Base-by-base conservation (phyloP, 2,888 invertebrate species). In the Carcina quercana region DNA sequence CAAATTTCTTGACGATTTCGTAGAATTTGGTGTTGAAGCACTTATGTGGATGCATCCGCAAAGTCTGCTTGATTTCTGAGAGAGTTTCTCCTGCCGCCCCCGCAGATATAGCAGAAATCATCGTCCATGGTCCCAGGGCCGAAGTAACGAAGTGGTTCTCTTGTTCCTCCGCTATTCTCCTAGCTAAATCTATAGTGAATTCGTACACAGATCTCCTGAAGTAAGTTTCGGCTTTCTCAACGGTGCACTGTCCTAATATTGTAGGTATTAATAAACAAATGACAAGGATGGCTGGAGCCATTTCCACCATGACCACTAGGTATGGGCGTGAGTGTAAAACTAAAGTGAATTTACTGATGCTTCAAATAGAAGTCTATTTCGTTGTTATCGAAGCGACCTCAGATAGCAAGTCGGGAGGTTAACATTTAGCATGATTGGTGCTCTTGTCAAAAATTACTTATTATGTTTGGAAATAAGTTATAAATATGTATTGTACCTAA, bases 101-200 rank as follows among this genome's bases (percentile, higher is more conserved):
- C 1, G 72, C 49, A 0, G 76, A 68, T 0, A 70, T 35, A 0
- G 61, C 49, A 0, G 79, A 47, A 2, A 83, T 43, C 3, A 83
- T 42, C 0, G 64, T 55, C 82, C 82, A 79, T 12, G 68, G 55
- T 0, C 79, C 79, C 0, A 79, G 39, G 0, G 73, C 63, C 0
- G 79, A 78, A 0, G 65, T 42, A 0, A 78, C 52, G 42, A 79
- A 82, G 29, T 82, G 82, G 13, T 66, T 61, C 1, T 79, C 78
- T 0, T 65, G 69, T 10, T 78, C 74, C 20, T 58, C 37, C 3
- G 54, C 59, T 5, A 71, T 49, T 32, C 71, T 51, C 8, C 38
- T 42, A 4, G 55, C 45, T 14, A 73, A 40, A 5, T 61, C 50
- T 13, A 56, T 33, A 0, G 64, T 54, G 21, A 71, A 73, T 10